A percentile compares a stretch with the other conserved stretches of the same genome.
Conservation (phyloP, 2,797 vertebrate species). For the Anas capensis region DNA sequence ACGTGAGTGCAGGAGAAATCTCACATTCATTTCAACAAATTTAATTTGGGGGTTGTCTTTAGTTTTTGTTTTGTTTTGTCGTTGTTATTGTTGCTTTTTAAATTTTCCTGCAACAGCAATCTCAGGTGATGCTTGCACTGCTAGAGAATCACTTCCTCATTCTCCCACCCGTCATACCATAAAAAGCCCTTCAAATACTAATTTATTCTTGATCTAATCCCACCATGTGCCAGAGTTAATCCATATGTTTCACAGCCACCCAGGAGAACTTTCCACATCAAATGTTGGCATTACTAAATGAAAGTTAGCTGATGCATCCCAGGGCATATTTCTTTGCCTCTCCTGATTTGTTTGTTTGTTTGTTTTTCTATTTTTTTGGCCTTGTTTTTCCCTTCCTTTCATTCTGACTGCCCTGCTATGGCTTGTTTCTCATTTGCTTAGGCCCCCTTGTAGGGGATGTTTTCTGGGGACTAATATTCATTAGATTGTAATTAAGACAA, state of each 20-base stretch:
- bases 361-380: neutral
- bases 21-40: neutral
- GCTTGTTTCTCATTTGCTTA: neutral
- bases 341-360: neutral
- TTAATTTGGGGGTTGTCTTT: neutral
- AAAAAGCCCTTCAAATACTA: neutral
- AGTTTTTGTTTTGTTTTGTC: neutral
- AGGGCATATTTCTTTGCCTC: neutral
- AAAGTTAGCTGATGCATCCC: neutral
- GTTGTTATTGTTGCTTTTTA: neutral
- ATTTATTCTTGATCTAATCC: neutral
- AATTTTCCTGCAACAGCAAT: neutral
- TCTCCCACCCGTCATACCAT: neutral
- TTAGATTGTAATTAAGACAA: conserved; percentile 24
- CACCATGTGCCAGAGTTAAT: neutral
- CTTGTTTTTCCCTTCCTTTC: neutral
- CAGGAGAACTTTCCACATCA: neutral
- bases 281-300: neutral
- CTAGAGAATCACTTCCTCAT: neutral
- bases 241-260: neutral
- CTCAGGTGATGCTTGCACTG: neutral
- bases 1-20: neutral
- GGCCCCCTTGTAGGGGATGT: neutral
- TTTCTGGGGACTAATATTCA: conserved; percentile 3
- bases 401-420: neutral